Percentiles rank a stretch among this genome's conserved stretches.
phyloP scores from a whole-genome alignment of 2,113 vertebrate genomes.

The Sporophila hypoxantha region DNA sequence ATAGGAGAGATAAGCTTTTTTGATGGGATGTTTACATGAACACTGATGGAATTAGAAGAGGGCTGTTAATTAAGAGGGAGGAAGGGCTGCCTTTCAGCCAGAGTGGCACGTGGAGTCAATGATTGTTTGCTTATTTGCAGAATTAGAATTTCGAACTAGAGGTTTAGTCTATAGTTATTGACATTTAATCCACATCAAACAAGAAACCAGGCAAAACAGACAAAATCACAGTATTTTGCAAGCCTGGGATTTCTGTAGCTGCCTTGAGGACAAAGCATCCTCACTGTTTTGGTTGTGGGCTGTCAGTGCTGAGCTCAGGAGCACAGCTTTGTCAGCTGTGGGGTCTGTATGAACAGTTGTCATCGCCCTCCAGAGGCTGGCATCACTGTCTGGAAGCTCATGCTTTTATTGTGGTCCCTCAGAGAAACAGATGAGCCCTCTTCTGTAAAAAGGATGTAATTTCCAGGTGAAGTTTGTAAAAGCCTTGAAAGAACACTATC shows the following conservation, averaged over 20 bases:
- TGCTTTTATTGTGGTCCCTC: neutral
- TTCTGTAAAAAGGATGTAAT: neutral
- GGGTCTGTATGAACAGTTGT: neutral
- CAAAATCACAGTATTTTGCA: neutral
- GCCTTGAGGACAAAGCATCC: neutral
- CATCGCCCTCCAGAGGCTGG: neutral
- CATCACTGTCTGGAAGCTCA: neutral
- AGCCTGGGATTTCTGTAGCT: neutral
- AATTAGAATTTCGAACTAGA: neutral
- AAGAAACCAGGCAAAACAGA: neutral
- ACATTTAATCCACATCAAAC: neutral
- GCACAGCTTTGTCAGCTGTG: rapidly evolving
- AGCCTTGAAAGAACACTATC: neutral
- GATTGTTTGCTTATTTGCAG: neutral
- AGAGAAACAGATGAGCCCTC: neutral
- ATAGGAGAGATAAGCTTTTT: neutral
- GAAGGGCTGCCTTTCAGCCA: neutral
- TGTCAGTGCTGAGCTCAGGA: neutral
- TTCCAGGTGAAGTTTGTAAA: neutral
- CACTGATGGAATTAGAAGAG: neutral
- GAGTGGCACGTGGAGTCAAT: neutral
- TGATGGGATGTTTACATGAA: neutral
- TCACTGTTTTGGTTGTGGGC: neutral
- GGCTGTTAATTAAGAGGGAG: neutral
- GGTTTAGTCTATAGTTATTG: neutral